These are phyloP conservation scores for Napeogenes sylphis DNA, from an alignment of 2,888 invertebrate genomes.

Conservation along the genomic window DNA sequence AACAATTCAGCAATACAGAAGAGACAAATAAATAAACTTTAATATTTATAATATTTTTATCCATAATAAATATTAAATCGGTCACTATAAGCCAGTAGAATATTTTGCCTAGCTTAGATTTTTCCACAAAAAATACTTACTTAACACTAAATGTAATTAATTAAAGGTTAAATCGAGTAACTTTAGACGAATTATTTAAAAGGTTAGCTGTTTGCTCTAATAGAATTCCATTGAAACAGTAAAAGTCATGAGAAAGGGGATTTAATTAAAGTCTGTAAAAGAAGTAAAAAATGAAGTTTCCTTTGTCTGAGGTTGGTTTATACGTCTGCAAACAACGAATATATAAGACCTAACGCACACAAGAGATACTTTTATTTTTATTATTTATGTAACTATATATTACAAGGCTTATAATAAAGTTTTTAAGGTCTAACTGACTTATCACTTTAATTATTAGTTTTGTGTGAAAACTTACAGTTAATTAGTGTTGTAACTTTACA, in stretches of 20 bases:
- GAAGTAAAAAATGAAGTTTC: conserved; percentile 14
- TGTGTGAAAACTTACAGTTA: too few relatives aligned
- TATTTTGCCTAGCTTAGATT: neutral
- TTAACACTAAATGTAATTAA: neutral
- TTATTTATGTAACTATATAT: too few relatives aligned
- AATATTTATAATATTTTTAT: neutral
- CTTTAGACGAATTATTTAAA: conserved; percentile 8
- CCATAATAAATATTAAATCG: too few relatives aligned
- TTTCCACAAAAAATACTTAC: neutral
- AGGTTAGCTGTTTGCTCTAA: conserved; percentile 16
- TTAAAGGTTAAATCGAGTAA: conserved; percentile 5
- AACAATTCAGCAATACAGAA: too few relatives aligned
- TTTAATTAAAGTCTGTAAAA: conserved; percentile 22
- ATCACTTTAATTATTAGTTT: too few relatives aligned
- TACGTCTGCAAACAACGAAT: conserved; percentile 3
- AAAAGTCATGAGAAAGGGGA: conserved; percentile 16
- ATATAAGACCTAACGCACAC: neutral
- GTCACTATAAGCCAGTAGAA: too few relatives aligned
- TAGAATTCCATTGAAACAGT: conserved; percentile 15
- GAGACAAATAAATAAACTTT: neutral
- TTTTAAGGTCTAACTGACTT: too few relatives aligned
- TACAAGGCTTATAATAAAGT: too few relatives aligned
- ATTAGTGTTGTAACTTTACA: too few relatives aligned
- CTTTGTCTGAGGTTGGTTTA: conserved; percentile 8
- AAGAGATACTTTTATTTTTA: neutral